Evolutionary conservation across 2,797 vertebrate species (phyloP), one percentile per base, ranked within the genome.

Genomic region (Pipistrellus kuhlii): DNA sequence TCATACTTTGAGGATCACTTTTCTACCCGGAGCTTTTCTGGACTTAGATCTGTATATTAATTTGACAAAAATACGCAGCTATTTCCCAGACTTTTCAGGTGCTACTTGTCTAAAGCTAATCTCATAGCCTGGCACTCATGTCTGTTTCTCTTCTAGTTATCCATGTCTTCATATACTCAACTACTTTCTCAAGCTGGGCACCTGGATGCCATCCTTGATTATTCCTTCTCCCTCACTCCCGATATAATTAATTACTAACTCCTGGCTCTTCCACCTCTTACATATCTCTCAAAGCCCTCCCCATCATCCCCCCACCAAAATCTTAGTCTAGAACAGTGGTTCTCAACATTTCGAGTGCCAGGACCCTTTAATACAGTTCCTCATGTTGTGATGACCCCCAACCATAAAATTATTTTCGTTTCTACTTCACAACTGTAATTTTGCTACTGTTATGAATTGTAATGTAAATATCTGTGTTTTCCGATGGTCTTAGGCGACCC

Each of bases 71-170:
- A 0, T 46, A n/a, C 18, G 8, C 92, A 51, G 8, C 20, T 44
- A 20, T 41, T 48, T 81, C n/a, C 72, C n/a, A 51, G 32, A 2
- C 2, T 10, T 62, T 57, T 41, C 59, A 44, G 44, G 44, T 11
- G 44, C 44, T 44, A 44, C 44, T 75, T 81, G 44, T 85, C 80
- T 71, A 91, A 85, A 91, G 27, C 27, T 78, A 35, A 57, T 30
- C 18, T 91, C 8, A 7, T 25, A 20, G 48, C 51, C 13, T 51
- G 53, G 11, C 72, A 44, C 12, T 11, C 44, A 38, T 53, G 69
- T 41, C 55, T 51, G 48, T 59, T 92, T 82, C 68, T 85, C 72
- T 77, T 93, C 48, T 30, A 59, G 17, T 84, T 68, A 80, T 44
- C n/a, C 14, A 17, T 8, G 0, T 69, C 69, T 68, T 78, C 51